A percentile compares a stretch with the other conserved stretches of the same genome.
phyloP scores from a whole-genome alignment of 30 jellyfish, hydroid and myxozoan species.

The Aurelia aurita complex sp. Pacific region DNA sequence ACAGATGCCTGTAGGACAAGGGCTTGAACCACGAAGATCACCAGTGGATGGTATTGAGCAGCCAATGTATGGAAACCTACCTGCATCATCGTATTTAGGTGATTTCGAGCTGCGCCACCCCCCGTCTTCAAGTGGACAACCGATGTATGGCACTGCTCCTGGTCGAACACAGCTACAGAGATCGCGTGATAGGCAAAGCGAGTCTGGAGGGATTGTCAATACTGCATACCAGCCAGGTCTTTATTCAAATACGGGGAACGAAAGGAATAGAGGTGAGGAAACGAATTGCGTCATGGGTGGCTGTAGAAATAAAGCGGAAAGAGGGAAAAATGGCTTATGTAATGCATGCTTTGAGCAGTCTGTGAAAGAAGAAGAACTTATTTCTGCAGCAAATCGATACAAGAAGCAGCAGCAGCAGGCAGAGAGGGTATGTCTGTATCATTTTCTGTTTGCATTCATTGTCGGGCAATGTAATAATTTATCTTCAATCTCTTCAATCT shows the following conservation, averaged over 20 bases:
- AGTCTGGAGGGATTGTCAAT: constrained; percentile 13
- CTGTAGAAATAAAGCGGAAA: constrained; percentile 9
- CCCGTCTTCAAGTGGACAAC: background rate
- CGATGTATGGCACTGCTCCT: background rate
- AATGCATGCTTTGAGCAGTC: constrained; percentile 33
- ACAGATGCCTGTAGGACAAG: no score
- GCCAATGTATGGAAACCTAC: constrained; percentile 2
- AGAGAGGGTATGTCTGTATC: background rate
- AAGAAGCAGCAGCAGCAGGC: background rate
- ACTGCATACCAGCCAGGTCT: constrained; percentile 48
- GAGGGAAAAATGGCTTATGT: constrained; percentile 29
- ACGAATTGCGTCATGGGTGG: constrained; percentile 24
- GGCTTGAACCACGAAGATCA: background rate
- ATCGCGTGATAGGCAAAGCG: no score
- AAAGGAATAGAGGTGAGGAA: constrained; percentile 7
- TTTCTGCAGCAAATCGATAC: background rate
- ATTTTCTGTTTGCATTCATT: no score
- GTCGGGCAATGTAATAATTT: no score
- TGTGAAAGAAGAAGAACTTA: constrained; percentile 4
- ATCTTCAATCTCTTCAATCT: no score
- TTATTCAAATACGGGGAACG: constrained; percentile 13
- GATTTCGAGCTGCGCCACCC: background rate
- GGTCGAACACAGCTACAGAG: no score
- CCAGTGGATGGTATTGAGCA: background rate
- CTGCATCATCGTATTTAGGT: background rate